These are phyloP conservation scores for Nephrotoma appendiculata DNA, from an alignment of 2,888 invertebrate species.

Conservation along the genomic window DNA sequence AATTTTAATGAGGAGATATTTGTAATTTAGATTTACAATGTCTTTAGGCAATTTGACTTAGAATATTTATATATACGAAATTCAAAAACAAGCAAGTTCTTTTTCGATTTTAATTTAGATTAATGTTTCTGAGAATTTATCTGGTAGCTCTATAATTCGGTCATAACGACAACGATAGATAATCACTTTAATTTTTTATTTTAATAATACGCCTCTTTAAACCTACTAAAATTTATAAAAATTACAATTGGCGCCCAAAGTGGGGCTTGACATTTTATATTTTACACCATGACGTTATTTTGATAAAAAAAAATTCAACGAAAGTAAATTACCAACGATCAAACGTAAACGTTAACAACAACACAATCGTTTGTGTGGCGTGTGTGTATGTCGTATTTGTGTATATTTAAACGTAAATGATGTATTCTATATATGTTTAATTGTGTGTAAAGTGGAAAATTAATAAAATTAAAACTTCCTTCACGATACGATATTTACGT, in stretches of 20 bases:
- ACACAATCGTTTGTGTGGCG: too few relatives aligned
- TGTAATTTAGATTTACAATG: neutral
- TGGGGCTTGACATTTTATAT: neutral
- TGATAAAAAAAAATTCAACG: too few relatives aligned
- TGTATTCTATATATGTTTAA: neutral
- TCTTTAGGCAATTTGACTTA: neutral
- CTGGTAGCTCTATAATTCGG: too few relatives aligned
- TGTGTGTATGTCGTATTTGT: neutral
- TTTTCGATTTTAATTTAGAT: too few relatives aligned
- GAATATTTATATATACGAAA: too few relatives aligned
- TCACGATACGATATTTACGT: neutral
- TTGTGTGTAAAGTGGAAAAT: constrained; percentile 4
- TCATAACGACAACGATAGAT: too few relatives aligned
- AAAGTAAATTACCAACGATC: neutral
- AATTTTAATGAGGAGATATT: neutral
- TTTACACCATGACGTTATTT: neutral
- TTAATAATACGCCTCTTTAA: neutral
- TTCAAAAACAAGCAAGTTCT: too few relatives aligned
- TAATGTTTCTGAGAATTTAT: too few relatives aligned
- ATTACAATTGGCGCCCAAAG: neutral
- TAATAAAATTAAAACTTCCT: constrained; percentile 3
- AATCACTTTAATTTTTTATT: too few relatives aligned
- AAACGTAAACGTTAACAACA: neutral
- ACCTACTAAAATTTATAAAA: neutral
- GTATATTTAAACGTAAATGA: neutral